Base-by-base conservation (phyloP, 2,797 vertebrate species). In the Hemitrygon akajei region DNA sequence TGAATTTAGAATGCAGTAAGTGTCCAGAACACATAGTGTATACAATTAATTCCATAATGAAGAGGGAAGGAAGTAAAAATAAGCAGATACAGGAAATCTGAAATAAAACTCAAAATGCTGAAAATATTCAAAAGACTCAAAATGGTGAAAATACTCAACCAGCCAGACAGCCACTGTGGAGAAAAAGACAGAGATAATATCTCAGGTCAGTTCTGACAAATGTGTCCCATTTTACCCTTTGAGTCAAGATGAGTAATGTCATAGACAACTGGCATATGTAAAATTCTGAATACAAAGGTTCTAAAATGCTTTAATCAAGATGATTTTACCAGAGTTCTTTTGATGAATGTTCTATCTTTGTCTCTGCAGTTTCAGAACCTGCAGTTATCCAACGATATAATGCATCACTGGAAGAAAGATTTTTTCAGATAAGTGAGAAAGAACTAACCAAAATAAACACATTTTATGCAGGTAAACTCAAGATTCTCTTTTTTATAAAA, bases 401-500 rank as follows among this genome's bases (percentile, higher is more conserved):
- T n/a, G 77, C 77, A 47, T 47, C 93, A 11, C 73, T 94, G 22
- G 94, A 95, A 79, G 94, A 95, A 75, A 94, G 94, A 56, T 96
- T 95, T 94, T 94, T 95, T 76, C 94, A 94, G 93, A 94, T 37
- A 75, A 95, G 95, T 79, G 95, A 96, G 37, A 91, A 91, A 66
- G 95, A 96, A 94, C 94, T 95, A 82, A 94, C 93, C 34, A 96
- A 95, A 93, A 95, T 96, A 93, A 95, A 95, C 77, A 91, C 69
- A 91, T 96, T 96, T 94, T 95, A 94, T 93, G 95, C 95, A 95
- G 95, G 95, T 96, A 95, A 94, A 75, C 40, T 47, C 58, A 20
- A 37, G 77, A 37, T 79, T 79, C 6, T 37, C 0, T 66, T 34
- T 69, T 58, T 86, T 86, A n/a, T n/a, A n/a, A 6, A 66, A 66